These are phyloP conservation scores for Zaprionus kolodkinae DNA, from an alignment of 1,140 invertebrate species.

Conservation along the genomic window DNA sequence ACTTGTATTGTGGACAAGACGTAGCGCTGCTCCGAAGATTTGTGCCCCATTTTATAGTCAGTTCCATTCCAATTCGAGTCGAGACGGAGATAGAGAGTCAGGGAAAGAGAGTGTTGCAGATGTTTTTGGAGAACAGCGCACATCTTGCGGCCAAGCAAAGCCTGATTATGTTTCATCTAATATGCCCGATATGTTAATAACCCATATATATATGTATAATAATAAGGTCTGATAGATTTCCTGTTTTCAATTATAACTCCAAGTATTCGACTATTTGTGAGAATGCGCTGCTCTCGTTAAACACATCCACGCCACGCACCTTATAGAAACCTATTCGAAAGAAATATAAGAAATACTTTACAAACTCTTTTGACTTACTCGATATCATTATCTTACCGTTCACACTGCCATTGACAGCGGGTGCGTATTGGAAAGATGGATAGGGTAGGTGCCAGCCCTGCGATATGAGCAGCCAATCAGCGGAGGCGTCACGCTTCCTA, in stretches of 20 bases:
- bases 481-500: conserved; percentile 38
- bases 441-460: conserved; percentile 75
- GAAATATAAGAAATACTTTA: not conserved
- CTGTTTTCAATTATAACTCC: conserved; percentile 68
- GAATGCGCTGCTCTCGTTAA: conserved; percentile 68
- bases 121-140: conserved; percentile 22
- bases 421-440: conserved; percentile 78
- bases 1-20: conserved; percentile 61
- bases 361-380: not conserved
- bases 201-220: conserved; percentile 16
- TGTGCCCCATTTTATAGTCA: conserved; percentile 59
- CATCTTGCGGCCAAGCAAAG: conserved; percentile 59
- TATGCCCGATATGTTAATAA: conserved; percentile 56
- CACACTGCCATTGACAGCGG: conserved; percentile 44
- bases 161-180: conserved; percentile 72
- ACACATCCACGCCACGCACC: conserved; percentile 74
- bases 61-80: conserved; percentile 60
- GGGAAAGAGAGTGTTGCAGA: conserved; percentile 17
- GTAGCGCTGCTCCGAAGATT: conserved; percentile 49
- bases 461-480: conserved; percentile 65
- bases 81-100: conserved; percentile 33
- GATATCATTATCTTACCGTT: conserved; percentile 54
- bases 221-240: conserved; percentile 36
- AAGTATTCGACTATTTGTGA: conserved; percentile 77
- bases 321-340: conserved; percentile 73